Evolutionary conservation across 1,140 invertebrate species (phyloP), one percentile per base, ranked within the genome.

Genomic region (Brachionus koreanus): DNA sequence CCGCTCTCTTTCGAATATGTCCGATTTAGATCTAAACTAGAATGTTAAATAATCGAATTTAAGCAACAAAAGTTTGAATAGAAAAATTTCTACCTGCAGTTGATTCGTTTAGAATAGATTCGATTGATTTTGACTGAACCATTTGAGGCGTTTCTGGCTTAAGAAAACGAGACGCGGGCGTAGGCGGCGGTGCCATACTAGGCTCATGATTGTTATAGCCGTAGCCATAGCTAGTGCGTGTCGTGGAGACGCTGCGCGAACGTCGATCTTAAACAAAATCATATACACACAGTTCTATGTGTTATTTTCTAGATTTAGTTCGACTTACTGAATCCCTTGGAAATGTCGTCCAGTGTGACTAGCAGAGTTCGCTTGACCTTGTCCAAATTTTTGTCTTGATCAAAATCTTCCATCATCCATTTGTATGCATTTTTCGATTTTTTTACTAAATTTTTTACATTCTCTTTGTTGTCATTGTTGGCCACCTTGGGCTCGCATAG

Each of bases 341-440:
- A 79, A 4, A 79, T 79, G 35, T 79, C 76, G 49, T 79, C 76
- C 2, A 79, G 16, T n/a, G 76, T 35, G 19, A 79, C 61, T 0
- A 79, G 57, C 25, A 79, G 13, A 29, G 49, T 79, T 23, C 76
- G 76, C 4, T 65, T 57, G 9, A 79, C 76, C 16, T 63, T 79
- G 46, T 79, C 76, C 25, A 79, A 79, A 25, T 57, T 61, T 43
- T 79, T 79, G 33, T 79, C 76, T 2, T 74, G 25, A 7, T 79
- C 76, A 61, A 79, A 79, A 19, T 79, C 76, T 7, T 79, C 49
- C 19, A 65, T 37, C 25, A 79, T 79, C 76, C 76, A 79, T 79
- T 37, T 63, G 35, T 79, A 79, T 5, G 76, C 46, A 10, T 65
- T 79, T 61, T 49, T 74, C 0, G 69, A 19, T 2, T 74, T 74